Conservation (phyloP, 2,888 invertebrate genomes). For the Melanostoma scalare region DNA sequence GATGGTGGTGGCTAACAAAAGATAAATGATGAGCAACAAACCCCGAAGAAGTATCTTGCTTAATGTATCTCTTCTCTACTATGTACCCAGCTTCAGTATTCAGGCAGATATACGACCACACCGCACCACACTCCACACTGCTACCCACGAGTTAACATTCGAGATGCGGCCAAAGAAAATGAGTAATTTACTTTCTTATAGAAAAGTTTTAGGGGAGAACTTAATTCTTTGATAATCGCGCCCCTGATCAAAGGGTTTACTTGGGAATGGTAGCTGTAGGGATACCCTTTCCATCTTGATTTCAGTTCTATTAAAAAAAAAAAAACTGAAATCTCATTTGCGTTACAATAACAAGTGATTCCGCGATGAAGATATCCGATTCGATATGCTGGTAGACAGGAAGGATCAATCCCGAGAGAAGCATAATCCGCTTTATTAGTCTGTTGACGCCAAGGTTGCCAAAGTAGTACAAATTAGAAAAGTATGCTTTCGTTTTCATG, state of each 20-base stretch:
- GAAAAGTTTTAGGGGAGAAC: constrained; percentile 57
- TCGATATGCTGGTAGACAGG: constrained; percentile 51
- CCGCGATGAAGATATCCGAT: constrained; percentile 65
- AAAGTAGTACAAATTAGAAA: not conserved
- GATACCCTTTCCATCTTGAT: constrained; percentile 30
- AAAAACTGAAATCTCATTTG: constrained; percentile 68
- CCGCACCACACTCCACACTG: constrained; percentile 1
- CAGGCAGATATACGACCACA: not conserved
- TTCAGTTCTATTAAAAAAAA: constrained; percentile 21
- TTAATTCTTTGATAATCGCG: constrained; percentile 73
- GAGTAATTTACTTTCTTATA: constrained; percentile 70
- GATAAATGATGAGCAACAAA: constrained; percentile 71
- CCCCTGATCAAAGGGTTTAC: constrained; percentile 69
- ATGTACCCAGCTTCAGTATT: not conserved
- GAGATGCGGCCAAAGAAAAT: constrained; percentile 62
- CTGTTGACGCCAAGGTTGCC: constrained; percentile 24
- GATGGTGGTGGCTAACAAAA: constrained; percentile 62
- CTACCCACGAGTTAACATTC: constrained; percentile 34
- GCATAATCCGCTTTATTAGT: constrained; percentile 56
- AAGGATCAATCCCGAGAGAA: constrained; percentile 55
- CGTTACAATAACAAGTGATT: constrained; percentile 69
- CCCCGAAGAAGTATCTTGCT: constrained; percentile 60
- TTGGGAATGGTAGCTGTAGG: constrained; percentile 8
- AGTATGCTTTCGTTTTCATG: not conserved
- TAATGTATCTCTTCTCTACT: constrained; percentile 35